Evolutionary conservation across 2,113 vertebrate species (phyloP).

Genomic region (Sinocyclocheilus anshuiensis): DNA sequence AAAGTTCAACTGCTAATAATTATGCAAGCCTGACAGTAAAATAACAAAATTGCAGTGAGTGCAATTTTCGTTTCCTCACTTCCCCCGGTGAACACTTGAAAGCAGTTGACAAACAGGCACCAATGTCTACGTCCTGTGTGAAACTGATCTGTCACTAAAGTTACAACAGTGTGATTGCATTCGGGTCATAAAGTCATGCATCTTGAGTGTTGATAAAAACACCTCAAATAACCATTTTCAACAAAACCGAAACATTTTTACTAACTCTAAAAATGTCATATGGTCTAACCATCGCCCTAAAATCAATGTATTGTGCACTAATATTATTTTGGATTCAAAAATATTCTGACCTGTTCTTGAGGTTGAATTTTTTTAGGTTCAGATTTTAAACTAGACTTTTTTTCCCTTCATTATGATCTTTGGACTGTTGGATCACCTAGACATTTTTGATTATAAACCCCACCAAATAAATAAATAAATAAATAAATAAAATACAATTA

Average conservation of each 20-base stretch:
- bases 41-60: background rate
- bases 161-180: background rate
- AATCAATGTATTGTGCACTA: too few relatives aligned
- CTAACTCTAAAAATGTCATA: background rate
- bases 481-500: too few relatives aligned
- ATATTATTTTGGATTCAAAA: too few relatives aligned
- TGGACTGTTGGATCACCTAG: background rate
- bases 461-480: too few relatives aligned
- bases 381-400: background rate
- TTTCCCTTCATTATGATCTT: background rate
- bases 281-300: background rate
- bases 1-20: background rate
- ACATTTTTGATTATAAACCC: too few relatives aligned
- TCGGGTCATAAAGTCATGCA: background rate
- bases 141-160: background rate
- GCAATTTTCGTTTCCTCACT: conserved; percentile 4
- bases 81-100: background rate
- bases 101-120: conserved; percentile 1
- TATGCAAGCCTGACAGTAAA: background rate
- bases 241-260: background rate
- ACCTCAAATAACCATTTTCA: background rate
- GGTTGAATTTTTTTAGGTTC: background rate
- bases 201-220: background rate
- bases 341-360: background rate
- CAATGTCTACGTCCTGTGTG: conserved; percentile 34